Evolutionary conservation across 2,797 vertebrate genomes (phyloP), one percentile per base, ranked within the genome.

Genomic region (Chaetodon trifasciatus): DNA sequence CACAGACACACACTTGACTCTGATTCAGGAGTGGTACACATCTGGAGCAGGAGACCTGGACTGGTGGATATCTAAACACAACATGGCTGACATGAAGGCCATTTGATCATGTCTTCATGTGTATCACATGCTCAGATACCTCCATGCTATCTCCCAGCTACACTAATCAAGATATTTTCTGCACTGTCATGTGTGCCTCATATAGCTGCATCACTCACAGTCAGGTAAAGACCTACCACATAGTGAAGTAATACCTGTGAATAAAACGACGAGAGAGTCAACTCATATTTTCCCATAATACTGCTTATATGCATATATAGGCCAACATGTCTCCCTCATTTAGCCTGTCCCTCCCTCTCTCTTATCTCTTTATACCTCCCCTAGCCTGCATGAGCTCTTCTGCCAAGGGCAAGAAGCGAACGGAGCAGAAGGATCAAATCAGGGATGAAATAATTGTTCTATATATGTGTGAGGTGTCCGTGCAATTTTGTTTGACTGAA

Each of bases 371-470:
- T 64, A 37, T 53, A 44, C 74, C 62, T 76, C 79, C 63, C 64
- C 77, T 19, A 6, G 66, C 64, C 76, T 80, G 73, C 53, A 70
- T 70, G 67, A 71, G 79, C 86, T 76, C 35, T 63, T 71, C 56
- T 56, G 83, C 85, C 86, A 73, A 67, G 79, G 81, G 79, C 76
- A 62, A 81, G 61, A 83, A 78, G 78, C 72, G 84, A 86, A 85
- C 73, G 75, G 76, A 86, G 68, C 75, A 86, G 66, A 42, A 74
- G 80, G 73, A 82, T 80, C 78, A 78, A 87, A 87, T 89, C 83
- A 86, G 64, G 79, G 74, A 56, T 78, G 1, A 86, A 82, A 75
- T 70, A 74, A 87, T 77, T 76, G 57, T 76, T 81, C 74, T 79
- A 32, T 73, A 57, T 74, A 23, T 81, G 50, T 78, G 77, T 19